phyloP scores from a whole-genome alignment of 1,140 invertebrate species.

The Lamellibrachia luymesi region DNA sequence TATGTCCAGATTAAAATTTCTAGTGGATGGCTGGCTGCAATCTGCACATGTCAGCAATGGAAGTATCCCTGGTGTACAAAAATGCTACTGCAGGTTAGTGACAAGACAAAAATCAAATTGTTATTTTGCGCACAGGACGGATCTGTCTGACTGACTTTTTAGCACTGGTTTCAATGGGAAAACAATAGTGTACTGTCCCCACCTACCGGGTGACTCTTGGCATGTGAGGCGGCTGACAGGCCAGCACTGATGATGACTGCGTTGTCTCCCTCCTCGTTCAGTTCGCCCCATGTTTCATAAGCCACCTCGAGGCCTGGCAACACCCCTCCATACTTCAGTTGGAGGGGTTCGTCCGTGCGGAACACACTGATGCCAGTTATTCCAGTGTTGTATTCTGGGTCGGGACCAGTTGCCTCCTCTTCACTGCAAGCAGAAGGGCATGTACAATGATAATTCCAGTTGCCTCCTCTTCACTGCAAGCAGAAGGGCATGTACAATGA shows the following conservation, averaged over 20 bases:
- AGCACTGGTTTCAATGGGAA: too few species aligned
- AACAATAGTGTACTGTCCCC: not conserved
- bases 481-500: too few species aligned
- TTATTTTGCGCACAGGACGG: too few species aligned
- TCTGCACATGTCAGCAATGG: too few species aligned
- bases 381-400: constrained; percentile 53
- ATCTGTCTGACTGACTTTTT: too few species aligned
- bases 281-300: constrained; percentile 57
- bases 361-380: constrained; percentile 48
- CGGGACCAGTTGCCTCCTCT: constrained; percentile 41
- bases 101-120: too few species aligned
- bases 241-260: constrained; percentile 55
- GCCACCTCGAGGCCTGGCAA: constrained; percentile 52
- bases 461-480: too few species aligned
- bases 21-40: too few species aligned
- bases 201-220: constrained; percentile 44
- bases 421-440: not conserved
- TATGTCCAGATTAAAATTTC: too few species aligned
- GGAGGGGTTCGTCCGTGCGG: constrained; percentile 41
- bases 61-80: too few species aligned
- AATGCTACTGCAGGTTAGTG: too few species aligned
- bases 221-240: constrained; percentile 55
- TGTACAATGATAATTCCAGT: not conserved
- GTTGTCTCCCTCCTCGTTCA: constrained; percentile 53
- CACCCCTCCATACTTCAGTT: constrained; percentile 43